phyloP scores from a whole-genome alignment of 2,113 vertebrate genomes.

The Mesocricetus auratus region DNA sequence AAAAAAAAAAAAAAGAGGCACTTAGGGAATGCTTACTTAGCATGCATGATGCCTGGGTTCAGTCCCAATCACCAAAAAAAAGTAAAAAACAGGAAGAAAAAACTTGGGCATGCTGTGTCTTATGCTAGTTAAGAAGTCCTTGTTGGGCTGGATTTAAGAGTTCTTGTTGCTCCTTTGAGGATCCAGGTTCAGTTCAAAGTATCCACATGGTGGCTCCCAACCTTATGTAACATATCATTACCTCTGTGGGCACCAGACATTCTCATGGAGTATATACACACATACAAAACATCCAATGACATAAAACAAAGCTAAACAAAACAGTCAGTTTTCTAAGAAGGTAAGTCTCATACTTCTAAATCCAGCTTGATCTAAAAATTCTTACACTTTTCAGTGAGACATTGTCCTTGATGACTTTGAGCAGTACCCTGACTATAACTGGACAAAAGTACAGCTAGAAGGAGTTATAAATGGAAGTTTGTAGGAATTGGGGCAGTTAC shows the following conservation, averaged over 20 bases:
- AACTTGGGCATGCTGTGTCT: neutral
- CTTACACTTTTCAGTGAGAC: neutral
- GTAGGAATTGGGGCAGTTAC: conserved; percentile 46
- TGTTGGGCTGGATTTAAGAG: neutral
- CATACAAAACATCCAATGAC: neutral
- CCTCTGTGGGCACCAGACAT: neutral
- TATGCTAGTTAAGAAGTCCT: neutral
- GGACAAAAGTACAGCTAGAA: conserved; percentile 7
- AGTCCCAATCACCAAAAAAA: neutral
- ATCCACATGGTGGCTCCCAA: no score
- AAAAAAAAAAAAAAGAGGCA: neutral
- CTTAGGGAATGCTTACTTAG: neutral
- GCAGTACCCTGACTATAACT: neutral
- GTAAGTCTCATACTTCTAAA: neutral
- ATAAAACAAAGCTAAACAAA: neutral
- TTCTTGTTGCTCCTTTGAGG: neutral
- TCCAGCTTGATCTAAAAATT: conserved; percentile 36
- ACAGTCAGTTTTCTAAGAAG: neutral
- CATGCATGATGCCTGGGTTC: neutral
- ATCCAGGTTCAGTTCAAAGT: no score
- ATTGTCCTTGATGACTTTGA: conserved; percentile 52
- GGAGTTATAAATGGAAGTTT: conserved; percentile 34
- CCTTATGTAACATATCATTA: no score
- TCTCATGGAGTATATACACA: neutral
- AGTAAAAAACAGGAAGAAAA: neutral